phyloP scores from a whole-genome alignment of 2,113 vertebrate genomes.

The Suricata suricatta region DNA sequence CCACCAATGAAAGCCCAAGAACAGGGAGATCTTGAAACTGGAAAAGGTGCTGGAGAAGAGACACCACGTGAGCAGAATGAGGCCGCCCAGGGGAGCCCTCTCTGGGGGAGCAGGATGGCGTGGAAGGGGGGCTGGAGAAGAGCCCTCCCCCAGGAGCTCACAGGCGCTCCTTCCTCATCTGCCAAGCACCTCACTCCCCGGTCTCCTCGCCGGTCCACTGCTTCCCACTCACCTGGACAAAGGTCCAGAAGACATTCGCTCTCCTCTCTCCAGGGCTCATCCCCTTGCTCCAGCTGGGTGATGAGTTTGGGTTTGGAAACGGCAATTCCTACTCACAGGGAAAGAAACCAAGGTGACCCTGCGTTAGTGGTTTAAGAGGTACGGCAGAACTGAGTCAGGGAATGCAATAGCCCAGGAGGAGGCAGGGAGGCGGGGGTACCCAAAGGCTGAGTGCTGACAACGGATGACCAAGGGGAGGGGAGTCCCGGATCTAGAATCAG shows the following conservation, averaged over 20 bases:
- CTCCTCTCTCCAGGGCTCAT: slow-evolving; percentile 2
- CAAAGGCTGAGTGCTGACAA: background rate
- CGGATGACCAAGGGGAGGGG: too few relatives aligned
- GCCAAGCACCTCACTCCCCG: background rate
- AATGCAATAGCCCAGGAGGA: background rate
- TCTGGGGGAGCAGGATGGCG: background rate
- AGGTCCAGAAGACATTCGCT: background rate
- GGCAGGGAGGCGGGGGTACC: background rate
- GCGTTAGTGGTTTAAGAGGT: background rate
- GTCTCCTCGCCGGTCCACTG: background rate
- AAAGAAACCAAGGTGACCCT: background rate
- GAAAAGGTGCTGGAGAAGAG: background rate
- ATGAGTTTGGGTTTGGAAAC: slow-evolving; percentile 53
- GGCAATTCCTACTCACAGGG: slow-evolving; percentile 39
- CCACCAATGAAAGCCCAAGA: background rate
- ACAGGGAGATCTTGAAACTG: background rate
- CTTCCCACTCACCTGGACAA: slow-evolving; percentile 48
- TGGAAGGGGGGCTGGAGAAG: background rate
- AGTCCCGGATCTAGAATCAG: background rate
- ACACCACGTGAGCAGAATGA: background rate
- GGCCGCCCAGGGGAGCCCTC: background rate
- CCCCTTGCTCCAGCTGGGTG: slow-evolving; percentile 53
- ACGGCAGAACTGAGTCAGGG: background rate
- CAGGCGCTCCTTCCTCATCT: background rate
- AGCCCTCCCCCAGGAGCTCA: background rate